Evolutionary conservation across 2,888 invertebrate genomes (phyloP).

Genomic region (Acronicta alni): DNA sequence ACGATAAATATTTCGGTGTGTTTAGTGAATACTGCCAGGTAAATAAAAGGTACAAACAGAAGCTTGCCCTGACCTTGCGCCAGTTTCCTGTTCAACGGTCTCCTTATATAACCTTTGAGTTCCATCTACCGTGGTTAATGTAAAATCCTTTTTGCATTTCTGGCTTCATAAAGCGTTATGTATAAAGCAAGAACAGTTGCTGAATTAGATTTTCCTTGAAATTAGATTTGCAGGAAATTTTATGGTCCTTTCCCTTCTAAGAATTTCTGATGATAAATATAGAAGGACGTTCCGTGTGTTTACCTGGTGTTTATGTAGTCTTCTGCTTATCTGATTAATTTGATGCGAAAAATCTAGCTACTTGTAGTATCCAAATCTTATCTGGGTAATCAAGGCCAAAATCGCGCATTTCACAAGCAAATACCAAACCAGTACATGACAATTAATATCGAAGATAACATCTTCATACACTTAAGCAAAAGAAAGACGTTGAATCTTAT

Average conservation of each 20-base stretch:
- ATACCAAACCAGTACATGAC: neutral
- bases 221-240: conserved; percentile 50
- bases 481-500: neutral
- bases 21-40: conserved; percentile 41
- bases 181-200: conserved; percentile 40
- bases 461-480: neutral
- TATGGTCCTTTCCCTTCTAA: conserved; percentile 26
- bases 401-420: neutral
- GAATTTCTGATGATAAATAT: conserved; percentile 23
- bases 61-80: conserved; percentile 48
- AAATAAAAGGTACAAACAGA: conserved; percentile 46
- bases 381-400: no score
- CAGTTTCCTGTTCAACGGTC: conserved; percentile 55
- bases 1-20: conserved; percentile 28
- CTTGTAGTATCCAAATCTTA: no score
- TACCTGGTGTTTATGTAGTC: conserved; percentile 5
- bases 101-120: conserved; percentile 55
- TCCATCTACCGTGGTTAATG: conserved; percentile 59
- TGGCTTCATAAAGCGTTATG: conserved; percentile 54
- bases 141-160: conserved; percentile 54
- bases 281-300: conserved; percentile 8
- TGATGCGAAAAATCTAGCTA: no score
- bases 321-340: neutral
- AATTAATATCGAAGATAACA: neutral
- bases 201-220: conserved; percentile 44